Evolutionary conservation across 2,888 invertebrate species (phyloP).

Genomic region (Nipponacmea schrenckii): DNA sequence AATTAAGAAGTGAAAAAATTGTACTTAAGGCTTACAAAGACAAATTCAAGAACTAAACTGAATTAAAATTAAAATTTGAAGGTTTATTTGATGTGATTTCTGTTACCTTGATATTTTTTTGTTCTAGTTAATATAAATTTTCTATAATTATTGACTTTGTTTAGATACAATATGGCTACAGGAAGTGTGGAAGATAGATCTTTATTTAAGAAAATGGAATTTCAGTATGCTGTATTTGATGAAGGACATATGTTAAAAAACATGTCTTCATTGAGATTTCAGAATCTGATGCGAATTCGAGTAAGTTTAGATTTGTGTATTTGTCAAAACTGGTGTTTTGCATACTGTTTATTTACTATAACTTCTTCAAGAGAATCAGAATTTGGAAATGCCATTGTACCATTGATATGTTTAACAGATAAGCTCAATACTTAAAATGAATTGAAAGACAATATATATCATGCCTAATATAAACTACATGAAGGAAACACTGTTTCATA

Average conservation of each 20-base stretch:
- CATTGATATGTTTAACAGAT: too few species aligned
- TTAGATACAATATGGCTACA: conserved; percentile 79
- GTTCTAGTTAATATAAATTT: too few species aligned
- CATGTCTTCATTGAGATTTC: conserved; percentile 91
- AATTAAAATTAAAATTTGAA: too few species aligned
- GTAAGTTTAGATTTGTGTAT: conserved; percentile 67
- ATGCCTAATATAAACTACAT: too few species aligned
- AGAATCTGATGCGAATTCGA: conserved; percentile 86
- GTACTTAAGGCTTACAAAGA: too few species aligned
- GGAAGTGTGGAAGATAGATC: conserved; percentile 89
- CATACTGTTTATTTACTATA: background rate
- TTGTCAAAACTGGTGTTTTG: background rate
- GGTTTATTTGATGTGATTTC: background rate
- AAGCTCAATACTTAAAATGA: too few species aligned
- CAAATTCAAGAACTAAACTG: too few species aligned
- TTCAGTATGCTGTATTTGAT: conserved; percentile 94
- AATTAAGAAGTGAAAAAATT: too few species aligned
- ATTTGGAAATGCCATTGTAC: background rate
- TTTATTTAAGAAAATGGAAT: conserved; percentile 83
- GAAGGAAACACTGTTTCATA: too few species aligned
- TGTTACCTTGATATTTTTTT: background rate
- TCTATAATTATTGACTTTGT: too few species aligned
- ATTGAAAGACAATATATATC: too few species aligned
- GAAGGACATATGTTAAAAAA: conserved; percentile 99
- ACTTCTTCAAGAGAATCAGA: background rate